Evolutionary conservation across 2,888 invertebrate genomes (phyloP).

Genomic region (Hydriomena furcata): DNA sequence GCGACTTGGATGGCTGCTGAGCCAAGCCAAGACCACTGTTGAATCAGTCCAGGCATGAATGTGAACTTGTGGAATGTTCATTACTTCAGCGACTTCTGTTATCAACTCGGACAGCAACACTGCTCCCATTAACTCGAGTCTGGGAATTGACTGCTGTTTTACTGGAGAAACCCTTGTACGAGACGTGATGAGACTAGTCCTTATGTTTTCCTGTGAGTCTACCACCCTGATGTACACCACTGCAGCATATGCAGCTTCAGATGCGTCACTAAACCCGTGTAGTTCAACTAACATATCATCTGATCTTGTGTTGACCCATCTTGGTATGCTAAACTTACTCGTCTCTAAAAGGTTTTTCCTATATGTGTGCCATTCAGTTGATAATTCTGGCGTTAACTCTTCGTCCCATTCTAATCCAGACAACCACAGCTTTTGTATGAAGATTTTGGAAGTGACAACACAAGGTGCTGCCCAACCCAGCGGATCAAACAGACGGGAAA

Average conservation of each 20-base stretch:
- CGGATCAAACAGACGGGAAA: slow-evolving; percentile 43
- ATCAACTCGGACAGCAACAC: slow-evolving; percentile 16
- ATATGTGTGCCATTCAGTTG: not conserved
- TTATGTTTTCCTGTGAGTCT: not conserved
- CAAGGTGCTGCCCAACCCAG: slow-evolving; percentile 43
- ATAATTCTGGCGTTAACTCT: not conserved
- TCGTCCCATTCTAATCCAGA: slow-evolving; percentile 43
- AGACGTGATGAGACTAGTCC: not conserved
- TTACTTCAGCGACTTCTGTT: slow-evolving; percentile 8
- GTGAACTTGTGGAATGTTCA: not conserved
- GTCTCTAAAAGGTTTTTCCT: not conserved
- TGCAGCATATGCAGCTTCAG: not conserved
- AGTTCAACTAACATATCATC: not conserved
- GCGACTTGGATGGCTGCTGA: slow-evolving; percentile 10
- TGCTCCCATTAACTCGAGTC: slow-evolving; percentile 23
- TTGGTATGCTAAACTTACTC: not conserved
- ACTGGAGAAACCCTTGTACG: slow-evolving; percentile 27
- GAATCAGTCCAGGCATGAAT: slow-evolving; percentile 23
- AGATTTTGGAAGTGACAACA: slow-evolving; percentile 39
- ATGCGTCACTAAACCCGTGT: slow-evolving; percentile 8
- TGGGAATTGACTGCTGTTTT: slow-evolving; percentile 23
- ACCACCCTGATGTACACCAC: not conserved
- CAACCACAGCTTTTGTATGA: slow-evolving; percentile 46
- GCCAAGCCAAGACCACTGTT: slow-evolving; percentile 27
- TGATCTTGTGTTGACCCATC: not conserved